Evolutionary conservation across 2,888 invertebrate genomes (phyloP).

Genomic region (Drosophila mayaguana): DNA sequence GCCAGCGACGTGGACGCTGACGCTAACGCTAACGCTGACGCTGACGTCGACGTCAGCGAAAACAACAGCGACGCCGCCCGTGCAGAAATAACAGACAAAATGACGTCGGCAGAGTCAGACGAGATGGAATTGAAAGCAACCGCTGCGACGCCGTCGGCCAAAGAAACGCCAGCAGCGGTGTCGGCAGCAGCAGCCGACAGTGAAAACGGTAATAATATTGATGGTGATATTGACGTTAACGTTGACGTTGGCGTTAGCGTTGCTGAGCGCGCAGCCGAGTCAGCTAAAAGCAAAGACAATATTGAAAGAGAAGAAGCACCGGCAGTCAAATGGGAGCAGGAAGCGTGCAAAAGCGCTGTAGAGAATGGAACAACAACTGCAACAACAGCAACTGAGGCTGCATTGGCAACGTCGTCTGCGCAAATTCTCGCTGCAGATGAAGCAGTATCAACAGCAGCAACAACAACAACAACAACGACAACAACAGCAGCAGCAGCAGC

Average conservation of each 20-base stretch:
- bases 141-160: conserved; percentile 35
- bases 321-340: conserved; percentile 58
- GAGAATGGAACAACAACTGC: conserved; percentile 27
- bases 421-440: conserved; percentile 21
- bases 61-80: conserved; percentile 1
- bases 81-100: conserved; percentile 12
- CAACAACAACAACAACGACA: conserved; percentile 28
- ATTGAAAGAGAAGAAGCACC: conserved; percentile 20
- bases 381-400: conserved; percentile 13
- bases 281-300: conserved; percentile 24
- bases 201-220: conserved; percentile 19
- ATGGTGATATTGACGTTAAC: conserved; percentile 32
- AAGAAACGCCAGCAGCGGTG: conserved; percentile 18
- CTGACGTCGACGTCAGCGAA: conserved; percentile 8
- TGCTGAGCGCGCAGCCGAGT: conserved; percentile 37
- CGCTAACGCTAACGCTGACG: not conserved
- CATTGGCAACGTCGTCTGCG: conserved; percentile 25
- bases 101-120: conserved; percentile 15
- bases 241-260: conserved; percentile 33
- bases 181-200: conserved; percentile 27
- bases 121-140: conserved; percentile 18
- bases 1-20: conserved; percentile 9
- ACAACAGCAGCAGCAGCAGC: conserved; percentile 5
- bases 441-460: conserved; percentile 13
- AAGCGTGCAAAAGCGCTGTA: conserved; percentile 35